These are phyloP conservation scores for Eurystomus glaucurus DNA, from an alignment of 2,797 vertebrate species.

Conservation along the genomic window DNA sequence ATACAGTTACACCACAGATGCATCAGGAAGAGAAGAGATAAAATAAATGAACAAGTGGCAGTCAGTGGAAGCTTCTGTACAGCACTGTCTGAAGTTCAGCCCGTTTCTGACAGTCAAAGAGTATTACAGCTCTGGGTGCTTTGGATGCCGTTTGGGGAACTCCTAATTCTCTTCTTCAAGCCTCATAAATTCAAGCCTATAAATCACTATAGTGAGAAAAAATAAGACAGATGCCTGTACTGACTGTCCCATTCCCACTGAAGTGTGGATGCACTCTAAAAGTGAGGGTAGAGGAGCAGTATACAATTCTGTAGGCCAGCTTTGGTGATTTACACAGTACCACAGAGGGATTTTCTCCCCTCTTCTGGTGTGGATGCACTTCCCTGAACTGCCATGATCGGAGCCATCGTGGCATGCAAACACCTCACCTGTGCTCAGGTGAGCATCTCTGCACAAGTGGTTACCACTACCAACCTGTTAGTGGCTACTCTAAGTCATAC, in stretches of 20 bases:
- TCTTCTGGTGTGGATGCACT: accelerated
- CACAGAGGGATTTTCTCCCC: not conserved
- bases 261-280: not conserved
- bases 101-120: not conserved
- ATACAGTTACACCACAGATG: not conserved
- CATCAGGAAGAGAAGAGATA: not conserved
- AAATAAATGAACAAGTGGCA: accelerated
- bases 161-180: not conserved
- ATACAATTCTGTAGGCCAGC: not conserved
- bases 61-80: not conserved
- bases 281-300: accelerated
- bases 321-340: not conserved
- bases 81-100: not conserved
- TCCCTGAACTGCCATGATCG: accelerated
- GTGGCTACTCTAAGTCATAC: not conserved
- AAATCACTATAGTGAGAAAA: not conserved
- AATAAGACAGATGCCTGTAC: not conserved
- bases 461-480: accelerated
- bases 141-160: not conserved
- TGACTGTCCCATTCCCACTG: not conserved
- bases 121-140: not conserved
- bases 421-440: not conserved
- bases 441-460: not conserved
- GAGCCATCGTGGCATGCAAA: accelerated
- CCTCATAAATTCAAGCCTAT: not conserved